A percentile compares a stretch with the other conserved stretches of the same genome.
Conservation (phyloP, 2,797 vertebrate genomes). For the Pitangus sulphuratus region DNA sequence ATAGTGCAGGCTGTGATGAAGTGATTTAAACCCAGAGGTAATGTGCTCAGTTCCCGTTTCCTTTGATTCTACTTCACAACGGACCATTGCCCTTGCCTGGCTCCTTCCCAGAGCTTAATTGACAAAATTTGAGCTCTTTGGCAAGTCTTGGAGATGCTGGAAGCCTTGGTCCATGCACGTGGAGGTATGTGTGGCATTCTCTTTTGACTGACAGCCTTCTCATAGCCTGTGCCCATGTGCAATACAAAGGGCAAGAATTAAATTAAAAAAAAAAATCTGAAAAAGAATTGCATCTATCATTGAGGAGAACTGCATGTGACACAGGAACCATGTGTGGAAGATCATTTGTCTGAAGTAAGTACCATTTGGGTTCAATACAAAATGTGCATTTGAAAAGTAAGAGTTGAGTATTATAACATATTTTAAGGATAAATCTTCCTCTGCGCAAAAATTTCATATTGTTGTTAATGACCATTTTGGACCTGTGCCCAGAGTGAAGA, state of each 20-base stretch:
- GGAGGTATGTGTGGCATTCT: not conserved
- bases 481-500: conserved; percentile 15
- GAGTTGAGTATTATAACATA: conserved; percentile 40
- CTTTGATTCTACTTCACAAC: not conserved
- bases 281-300: not conserved
- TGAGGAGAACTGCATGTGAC: conserved; percentile 3
- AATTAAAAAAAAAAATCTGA: not conserved
- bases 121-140: not conserved
- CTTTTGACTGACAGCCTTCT: not conserved
- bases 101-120: not conserved
- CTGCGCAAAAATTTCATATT: conserved; percentile 29
- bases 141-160: not conserved
- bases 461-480: conserved; percentile 65
- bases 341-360: conserved; percentile 38
- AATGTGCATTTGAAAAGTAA: conserved; percentile 45
- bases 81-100: not conserved
- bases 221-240: not conserved
- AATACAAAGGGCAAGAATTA: not conserved
- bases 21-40: not conserved
- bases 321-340: not conserved
- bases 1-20: not conserved
- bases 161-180: not conserved
- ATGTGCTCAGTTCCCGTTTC: not conserved
- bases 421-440: conserved; percentile 53
- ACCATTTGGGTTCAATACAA: conserved; percentile 42